Evolutionary conservation across 2,113 vertebrate species (phyloP), one percentile per base, ranked within the genome.

Genomic region (Gracilinanus agilis): DNA sequence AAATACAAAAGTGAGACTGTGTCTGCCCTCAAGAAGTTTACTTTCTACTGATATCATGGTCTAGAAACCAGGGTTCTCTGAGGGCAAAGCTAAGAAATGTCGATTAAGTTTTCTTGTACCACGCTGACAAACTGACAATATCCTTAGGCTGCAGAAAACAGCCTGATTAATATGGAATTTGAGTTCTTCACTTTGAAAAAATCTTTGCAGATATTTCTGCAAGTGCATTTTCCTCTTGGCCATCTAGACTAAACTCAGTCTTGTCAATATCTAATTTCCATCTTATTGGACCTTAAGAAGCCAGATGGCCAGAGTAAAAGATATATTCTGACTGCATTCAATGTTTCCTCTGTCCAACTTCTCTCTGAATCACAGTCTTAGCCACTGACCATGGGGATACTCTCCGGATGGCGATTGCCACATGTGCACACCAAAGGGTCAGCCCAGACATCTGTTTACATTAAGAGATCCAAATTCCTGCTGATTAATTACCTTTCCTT

Each of bases 381-480:
- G 90, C n/a, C 1, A 61, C 2, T n/a, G 75, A 3, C 61, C 13
- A 56, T 54, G 53, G 58, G 91, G 75, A 34, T 89, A 0, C 0
- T 97, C 90, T 58, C 95, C 92, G 44, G 61, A 49, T 91, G 95
- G 49, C 90, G 95, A 54, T 90, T 95, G 91, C 94, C 94, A 95
- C 94, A 34, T 12, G 1, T n/a, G 49, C 61, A 97, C 95, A 97
- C 53, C 0, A 0, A 96, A 24, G 94, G 94, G 92, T 95, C 96
- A 95, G 90, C 58, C 54, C 91, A 94, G 61, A 93, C 95, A 97
- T 44, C 95, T 95, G 90, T 90, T 97, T 95, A 97, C 93, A 97
- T 95, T 94, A 96, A 95, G 58, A 97, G 92, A 96, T n/a, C 54
- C 93, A 95, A 95, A 95, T 95, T 97, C 92, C 90, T 96, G 75